Percentiles rank a stretch among this genome's conserved stretches.
Conservation (phyloP, 2,888 invertebrate species). For the Cataglyphis altisquamis region DNA sequence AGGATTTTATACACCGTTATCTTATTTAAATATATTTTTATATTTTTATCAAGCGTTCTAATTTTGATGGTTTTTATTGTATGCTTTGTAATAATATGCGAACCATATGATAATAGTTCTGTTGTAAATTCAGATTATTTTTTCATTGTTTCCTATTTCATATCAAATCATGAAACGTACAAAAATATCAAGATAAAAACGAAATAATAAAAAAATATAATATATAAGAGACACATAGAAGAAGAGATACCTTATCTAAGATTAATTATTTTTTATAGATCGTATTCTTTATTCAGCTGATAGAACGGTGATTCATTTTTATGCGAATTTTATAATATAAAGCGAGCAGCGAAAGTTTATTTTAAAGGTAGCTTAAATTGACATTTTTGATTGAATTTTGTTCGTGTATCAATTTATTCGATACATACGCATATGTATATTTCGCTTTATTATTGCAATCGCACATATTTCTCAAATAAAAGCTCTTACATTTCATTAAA, state of each 20-base stretch:
- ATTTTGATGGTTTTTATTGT: neutral
- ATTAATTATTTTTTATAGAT: constrained; percentile 40
- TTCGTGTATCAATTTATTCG: neutral
- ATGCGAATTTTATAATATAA: constrained; percentile 6
- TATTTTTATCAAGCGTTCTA: constrained; percentile 34
- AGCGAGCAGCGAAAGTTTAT: constrained; percentile 20
- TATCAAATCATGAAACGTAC: neutral
- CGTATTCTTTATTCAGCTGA: constrained; percentile 38
- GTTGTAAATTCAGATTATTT: constrained; percentile 68
- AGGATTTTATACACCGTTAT: neutral
- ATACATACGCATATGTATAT: neutral
- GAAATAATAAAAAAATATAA: neutral
- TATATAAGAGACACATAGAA: neutral
- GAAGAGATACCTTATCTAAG: neutral
- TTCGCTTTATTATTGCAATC: neutral
- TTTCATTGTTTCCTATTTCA: constrained; percentile 34
- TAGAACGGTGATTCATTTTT: constrained; percentile 21
- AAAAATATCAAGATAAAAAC: constrained; percentile 24
- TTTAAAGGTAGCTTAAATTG: constrained; percentile 28
- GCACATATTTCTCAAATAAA: neutral
- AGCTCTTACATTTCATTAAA: constrained; percentile 8
- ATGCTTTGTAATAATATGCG: constrained; percentile 41
- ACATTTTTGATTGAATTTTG: constrained; percentile 37
- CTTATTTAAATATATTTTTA: neutral
- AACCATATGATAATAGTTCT: constrained; percentile 59